phyloP scores from a whole-genome alignment of 35 echinoderm and acorn worm genomes.

The Apostichopus japonicus region DNA sequence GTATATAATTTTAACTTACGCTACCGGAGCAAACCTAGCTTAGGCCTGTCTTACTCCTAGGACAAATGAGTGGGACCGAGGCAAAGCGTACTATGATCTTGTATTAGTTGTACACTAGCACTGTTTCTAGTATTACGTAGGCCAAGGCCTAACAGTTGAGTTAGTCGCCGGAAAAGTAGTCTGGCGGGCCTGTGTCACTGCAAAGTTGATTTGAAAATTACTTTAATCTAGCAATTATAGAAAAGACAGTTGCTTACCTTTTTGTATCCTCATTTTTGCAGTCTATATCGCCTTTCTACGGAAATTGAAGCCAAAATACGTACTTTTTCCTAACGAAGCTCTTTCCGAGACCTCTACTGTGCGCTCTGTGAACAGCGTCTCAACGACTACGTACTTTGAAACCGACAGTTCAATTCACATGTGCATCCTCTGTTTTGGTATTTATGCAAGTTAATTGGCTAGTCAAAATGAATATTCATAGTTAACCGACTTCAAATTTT shows the following conservation, averaged over 20 bases:
- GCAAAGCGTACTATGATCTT: too few species aligned
- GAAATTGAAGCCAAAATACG: background rate
- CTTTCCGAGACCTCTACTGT: background rate
- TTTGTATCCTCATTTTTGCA: conserved; percentile 7
- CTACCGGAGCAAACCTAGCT: too few species aligned
- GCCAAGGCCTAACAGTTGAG: background rate
- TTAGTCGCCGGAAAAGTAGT: too few species aligned
- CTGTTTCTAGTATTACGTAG: too few species aligned
- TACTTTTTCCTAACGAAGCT: background rate
- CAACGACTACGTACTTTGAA: conserved; percentile 16
- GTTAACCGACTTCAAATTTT: conserved; percentile 38
- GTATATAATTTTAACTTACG: too few species aligned
- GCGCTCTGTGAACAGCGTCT: conserved; percentile 16
- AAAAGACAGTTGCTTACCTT: background rate
- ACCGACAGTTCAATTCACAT: conserved; percentile 62
- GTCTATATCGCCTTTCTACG: background rate
- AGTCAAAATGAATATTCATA: conserved; percentile 60
- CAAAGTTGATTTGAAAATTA: background rate
- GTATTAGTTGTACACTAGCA: too few species aligned
- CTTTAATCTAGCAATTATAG: background rate
- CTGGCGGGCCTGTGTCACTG: too few species aligned
- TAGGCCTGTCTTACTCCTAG: too few species aligned
- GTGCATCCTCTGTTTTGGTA: conserved; percentile 73
- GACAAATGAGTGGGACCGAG: too few species aligned
- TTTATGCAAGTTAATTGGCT: conserved; percentile 47